Evolutionary conservation across 2,113 vertebrate genomes (phyloP).

Genomic region (Nannobrachium achirus): DNA sequence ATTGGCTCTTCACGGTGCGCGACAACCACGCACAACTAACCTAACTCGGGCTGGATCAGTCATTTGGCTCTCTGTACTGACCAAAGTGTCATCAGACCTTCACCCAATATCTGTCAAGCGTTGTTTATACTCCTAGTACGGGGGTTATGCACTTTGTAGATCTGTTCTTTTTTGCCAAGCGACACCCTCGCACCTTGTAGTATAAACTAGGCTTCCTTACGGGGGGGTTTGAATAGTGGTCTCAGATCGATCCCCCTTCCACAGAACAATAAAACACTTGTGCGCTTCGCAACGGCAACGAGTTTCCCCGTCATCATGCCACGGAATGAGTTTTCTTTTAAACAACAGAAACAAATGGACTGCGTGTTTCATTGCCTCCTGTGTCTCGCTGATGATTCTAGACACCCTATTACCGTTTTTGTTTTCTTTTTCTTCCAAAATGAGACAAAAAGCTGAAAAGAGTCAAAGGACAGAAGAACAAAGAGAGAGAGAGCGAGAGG

Average conservation of each 20-base stretch:
- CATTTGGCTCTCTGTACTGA: no score
- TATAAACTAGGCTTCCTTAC: no score
- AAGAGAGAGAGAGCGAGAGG: no score
- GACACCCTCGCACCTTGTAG: no score
- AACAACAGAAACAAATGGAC: background rate
- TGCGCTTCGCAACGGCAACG: background rate
- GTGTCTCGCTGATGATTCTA: constrained; percentile 20
- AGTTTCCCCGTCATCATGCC: background rate
- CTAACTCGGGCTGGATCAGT: no score
- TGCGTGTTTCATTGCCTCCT: background rate
- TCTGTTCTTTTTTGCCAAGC: no score
- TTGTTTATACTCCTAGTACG: no score
- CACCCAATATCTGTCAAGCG: constrained; percentile 7
- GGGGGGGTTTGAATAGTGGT: constrained; percentile 35
- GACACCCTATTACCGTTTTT: background rate
- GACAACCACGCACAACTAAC: no score
- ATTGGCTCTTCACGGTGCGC: no score
- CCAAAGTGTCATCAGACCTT: background rate
- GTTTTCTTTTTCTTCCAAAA: background rate
- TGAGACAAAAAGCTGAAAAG: background rate
- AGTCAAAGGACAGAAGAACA: background rate
- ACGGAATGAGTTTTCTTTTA: background rate
- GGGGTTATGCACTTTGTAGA: no score
- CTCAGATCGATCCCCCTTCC: constrained; percentile 12
- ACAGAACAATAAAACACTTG: background rate